Percentiles rank a stretch among this genome's conserved stretches.
These are phyloP conservation scores for Merluccius polli DNA, from an alignment of 2,797 vertebrate species.

Conservation along the genomic window DNA sequence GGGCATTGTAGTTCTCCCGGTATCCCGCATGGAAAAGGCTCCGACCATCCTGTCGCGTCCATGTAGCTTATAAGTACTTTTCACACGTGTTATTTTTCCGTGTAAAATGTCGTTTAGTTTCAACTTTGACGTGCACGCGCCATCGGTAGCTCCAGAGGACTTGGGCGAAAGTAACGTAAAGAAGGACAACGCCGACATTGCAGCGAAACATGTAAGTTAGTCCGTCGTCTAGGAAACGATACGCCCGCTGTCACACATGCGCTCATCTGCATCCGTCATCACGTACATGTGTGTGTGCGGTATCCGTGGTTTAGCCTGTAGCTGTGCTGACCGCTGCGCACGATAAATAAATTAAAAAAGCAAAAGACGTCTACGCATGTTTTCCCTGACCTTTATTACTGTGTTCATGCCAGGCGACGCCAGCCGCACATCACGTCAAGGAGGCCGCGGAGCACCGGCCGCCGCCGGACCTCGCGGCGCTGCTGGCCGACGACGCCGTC, in stretches of 20 bases:
- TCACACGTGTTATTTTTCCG: neutral
- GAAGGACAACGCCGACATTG: constrained; percentile 23
- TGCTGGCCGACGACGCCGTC: constrained; percentile 64
- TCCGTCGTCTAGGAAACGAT: neutral
- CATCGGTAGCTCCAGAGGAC: constrained; percentile 13
- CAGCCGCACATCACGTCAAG: constrained; percentile 50
- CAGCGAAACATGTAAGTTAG: constrained; percentile 48
- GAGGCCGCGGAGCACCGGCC: constrained; percentile 66
- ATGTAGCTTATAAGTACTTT: neutral
- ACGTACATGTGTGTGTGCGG: too few relatives aligned
- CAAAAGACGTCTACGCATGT: neutral
- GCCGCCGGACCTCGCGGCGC: constrained; percentile 44
- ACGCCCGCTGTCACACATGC: neutral
- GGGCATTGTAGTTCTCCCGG: constrained; percentile 52
- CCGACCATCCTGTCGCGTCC: neutral
- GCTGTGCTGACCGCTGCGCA: neutral
- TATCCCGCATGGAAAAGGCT: neutral
- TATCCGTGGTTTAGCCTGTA: too few relatives aligned
- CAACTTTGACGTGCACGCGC: constrained; percentile 67
- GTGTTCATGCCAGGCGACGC: constrained; percentile 43
- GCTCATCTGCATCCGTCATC: too few relatives aligned
- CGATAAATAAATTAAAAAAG: neutral
- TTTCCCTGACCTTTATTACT: neutral
- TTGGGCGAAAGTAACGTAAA: constrained; percentile 17
- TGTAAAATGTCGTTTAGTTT: constrained; percentile 73